These are phyloP conservation scores for Phengaris alcon DNA, from an alignment of 2,888 invertebrate species.

Conservation along the genomic window DNA sequence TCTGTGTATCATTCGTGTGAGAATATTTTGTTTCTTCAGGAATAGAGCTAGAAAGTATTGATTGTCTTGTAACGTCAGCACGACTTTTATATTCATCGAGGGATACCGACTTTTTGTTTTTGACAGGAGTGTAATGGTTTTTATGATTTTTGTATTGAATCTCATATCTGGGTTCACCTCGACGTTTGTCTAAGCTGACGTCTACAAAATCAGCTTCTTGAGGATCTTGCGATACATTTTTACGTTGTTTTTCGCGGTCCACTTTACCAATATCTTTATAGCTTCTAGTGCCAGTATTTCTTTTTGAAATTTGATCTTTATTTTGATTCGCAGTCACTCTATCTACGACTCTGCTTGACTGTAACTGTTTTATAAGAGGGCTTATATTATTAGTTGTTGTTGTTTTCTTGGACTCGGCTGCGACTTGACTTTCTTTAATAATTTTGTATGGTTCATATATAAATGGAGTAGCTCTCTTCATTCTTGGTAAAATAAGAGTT, in stretches of 20 bases:
- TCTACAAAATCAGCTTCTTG: constrained; percentile 53
- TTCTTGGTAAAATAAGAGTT: constrained; percentile 40
- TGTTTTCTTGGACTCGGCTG: constrained; percentile 65
- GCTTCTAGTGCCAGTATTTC: constrained; percentile 46
- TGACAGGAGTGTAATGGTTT: constrained; percentile 55
- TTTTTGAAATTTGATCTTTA: constrained; percentile 53
- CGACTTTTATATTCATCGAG: constrained; percentile 54
- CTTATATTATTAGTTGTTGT: constrained; percentile 62
- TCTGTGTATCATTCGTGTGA: constrained; percentile 47
- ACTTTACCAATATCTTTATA: constrained; percentile 66
- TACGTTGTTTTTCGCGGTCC: constrained; percentile 51
- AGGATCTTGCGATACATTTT: constrained; percentile 41
- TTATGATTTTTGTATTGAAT: constrained; percentile 60
- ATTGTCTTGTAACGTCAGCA: constrained; percentile 40
- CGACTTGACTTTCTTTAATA: constrained; percentile 61
- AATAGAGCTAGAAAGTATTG: constrained; percentile 42
- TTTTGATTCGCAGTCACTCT: constrained; percentile 52
- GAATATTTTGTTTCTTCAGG: constrained; percentile 51
- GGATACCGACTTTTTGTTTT: constrained; percentile 58
- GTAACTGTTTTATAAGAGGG: constrained; percentile 68
- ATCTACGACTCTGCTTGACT: constrained; percentile 62
- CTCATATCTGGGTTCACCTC: constrained; percentile 71
- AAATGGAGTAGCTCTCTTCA: constrained; percentile 60
- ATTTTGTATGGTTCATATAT: constrained; percentile 74
- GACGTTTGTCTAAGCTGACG: constrained; percentile 57